Evolutionary conservation across 1,140 invertebrate genomes (phyloP).

Genomic region (Oncopeltus fasciatus): DNA sequence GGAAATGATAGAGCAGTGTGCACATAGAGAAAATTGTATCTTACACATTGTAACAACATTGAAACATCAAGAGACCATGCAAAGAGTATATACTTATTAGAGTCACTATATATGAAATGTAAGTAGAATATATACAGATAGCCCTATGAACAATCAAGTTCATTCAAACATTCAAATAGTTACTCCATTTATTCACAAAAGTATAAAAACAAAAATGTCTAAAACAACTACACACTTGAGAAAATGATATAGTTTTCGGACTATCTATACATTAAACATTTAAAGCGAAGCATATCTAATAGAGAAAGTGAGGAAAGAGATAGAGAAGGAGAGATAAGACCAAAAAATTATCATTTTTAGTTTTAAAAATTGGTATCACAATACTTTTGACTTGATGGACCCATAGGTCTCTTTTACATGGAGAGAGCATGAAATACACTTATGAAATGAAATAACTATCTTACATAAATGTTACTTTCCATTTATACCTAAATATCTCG

Average conservation of each 20-base stretch:
- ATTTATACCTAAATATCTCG: background rate
- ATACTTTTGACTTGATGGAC: conserved; percentile 23
- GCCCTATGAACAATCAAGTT: background rate
- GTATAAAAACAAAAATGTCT: too few species aligned
- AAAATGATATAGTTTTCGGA: background rate
- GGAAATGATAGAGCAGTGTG: conserved; percentile 5
- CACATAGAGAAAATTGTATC: background rate
- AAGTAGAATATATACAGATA: background rate
- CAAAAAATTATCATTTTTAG: conserved; percentile 18
- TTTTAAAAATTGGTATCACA: conserved; percentile 24
- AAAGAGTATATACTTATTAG: background rate
- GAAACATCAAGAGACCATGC: conserved; percentile 18
- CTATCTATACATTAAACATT: conserved; percentile 6
- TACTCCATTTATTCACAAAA: too few species aligned
- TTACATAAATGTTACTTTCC: background rate
- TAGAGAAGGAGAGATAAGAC: conserved; percentile 18
- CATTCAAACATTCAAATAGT: too few species aligned
- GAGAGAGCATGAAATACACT: conserved; percentile 4
- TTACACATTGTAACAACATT: conserved; percentile 18
- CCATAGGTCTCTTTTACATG: conserved; percentile 14
- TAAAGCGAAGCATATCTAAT: conserved; percentile 16
- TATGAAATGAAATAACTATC: conserved; percentile 11
- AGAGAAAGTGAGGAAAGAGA: conserved; percentile 12
- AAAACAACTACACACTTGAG: too few species aligned
- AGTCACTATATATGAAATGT: background rate